Percentiles rank a stretch among this genome's conserved stretches.
phyloP scores from a whole-genome alignment of 2,113 vertebrate species.

The Micronycteris hirsuta region DNA sequence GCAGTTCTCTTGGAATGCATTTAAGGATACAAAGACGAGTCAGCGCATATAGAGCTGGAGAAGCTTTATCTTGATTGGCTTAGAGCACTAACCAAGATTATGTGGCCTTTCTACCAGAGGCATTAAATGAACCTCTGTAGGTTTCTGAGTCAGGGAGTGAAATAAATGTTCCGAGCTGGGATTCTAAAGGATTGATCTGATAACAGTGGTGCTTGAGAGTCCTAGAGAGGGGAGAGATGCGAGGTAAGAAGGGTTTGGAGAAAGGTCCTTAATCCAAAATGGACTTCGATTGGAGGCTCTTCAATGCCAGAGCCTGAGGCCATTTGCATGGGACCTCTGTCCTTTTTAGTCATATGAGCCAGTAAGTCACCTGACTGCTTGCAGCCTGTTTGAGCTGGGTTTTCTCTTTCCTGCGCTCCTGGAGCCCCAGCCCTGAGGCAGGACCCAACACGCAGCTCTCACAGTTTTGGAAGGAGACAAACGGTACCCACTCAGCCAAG shows the following conservation, averaged over 20 bases:
- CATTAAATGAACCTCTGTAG: not conserved
- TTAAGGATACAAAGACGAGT: not conserved
- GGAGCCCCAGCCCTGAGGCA: not conserved
- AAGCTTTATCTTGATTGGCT: not conserved
- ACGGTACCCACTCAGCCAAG: not conserved
- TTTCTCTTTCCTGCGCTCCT: not conserved
- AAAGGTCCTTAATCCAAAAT: not conserved
- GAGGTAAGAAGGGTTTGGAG: not conserved
- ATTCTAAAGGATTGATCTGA: not conserved
- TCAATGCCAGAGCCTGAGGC: too few species aligned
- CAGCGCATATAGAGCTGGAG: not conserved
- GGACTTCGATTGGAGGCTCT: not conserved
- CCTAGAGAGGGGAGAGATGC: not conserved
- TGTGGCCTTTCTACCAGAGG: not conserved
- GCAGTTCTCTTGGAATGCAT: not conserved
- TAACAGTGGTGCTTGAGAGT: not conserved
- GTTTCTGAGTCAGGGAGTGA: not conserved
- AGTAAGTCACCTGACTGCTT: not conserved
- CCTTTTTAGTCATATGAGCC: not conserved
- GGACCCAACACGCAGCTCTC: not conserved
- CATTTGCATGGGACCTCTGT: fast-evolving
- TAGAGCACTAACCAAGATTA: not conserved
- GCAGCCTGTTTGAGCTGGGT: not conserved
- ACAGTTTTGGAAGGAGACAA: not conserved
- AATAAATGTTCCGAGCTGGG: fast-evolving